Evolutionary conservation across 2,797 vertebrate genomes (phyloP), one percentile per base, ranked within the genome.

Genomic region (Molossus molossus): DNA sequence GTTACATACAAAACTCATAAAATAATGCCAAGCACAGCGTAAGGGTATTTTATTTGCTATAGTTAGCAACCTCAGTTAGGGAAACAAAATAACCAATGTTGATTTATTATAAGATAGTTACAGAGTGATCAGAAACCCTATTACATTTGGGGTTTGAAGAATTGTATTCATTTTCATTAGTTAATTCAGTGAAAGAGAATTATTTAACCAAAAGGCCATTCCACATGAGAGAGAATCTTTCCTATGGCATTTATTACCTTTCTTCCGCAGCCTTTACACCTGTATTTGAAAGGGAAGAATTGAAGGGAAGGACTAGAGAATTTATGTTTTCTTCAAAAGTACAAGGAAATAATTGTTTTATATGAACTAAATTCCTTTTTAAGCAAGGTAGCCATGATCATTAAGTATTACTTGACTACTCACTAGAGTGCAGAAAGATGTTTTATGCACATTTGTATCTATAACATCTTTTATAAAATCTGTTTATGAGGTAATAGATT

Each of bases 151-250:
- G 60, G n/a, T 40, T 70, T 70, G 20, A 5, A 92, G 55, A 57
- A 57, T 64, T 72, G 18, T 25, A 55, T 85, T 67, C 15, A 29
- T 91, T 88, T 53, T 92, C 23, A 76, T 85, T 67, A 21, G 23
- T 91, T 88, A 76, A 33, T 77, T 95, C 83, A 62, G 17, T 84
- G 57, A 70, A 72, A 88, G 37, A 25, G 10, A 95, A 9, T 60
- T 76, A 21, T 70, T 55, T 87, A 82, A 75, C 33, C 33, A 84
- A 64, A 88, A 72, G 48, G 18, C 27, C 9, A 45, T 77, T 76
- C 40, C 62, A 37, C 84, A 27, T 55, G 45, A 75, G 33, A 83
- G 53, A 45, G 40, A 45, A 45, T 37, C 27, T 64, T 95, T 77
- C 65, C 37, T 72, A 7, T 55, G 27, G 37, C 23, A 15, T 57